Percentiles rank a stretch among this genome's conserved stretches.
These are phyloP conservation scores for Enteromius afrohamiltoni DNA, from an alignment of 2,797 vertebrate genomes.

Conservation along the genomic window DNA sequence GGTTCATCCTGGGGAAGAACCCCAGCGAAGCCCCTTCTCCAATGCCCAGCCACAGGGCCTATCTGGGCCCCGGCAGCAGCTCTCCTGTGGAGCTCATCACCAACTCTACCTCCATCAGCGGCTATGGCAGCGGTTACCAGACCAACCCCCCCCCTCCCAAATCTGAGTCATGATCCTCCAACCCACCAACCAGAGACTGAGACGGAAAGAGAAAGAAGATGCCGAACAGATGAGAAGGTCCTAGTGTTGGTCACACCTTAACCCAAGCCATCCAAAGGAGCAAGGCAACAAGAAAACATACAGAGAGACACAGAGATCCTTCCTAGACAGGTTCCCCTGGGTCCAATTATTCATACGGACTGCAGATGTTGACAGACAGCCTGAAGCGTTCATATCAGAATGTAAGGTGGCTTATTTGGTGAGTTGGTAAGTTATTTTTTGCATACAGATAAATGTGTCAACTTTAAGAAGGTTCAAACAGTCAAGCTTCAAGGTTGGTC, in stretches of 20 bases:
- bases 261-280: constrained; percentile 58
- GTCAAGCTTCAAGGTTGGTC: neutral
- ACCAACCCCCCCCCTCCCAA: constrained; percentile 82
- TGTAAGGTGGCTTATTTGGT: constrained; percentile 20
- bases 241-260: constrained; percentile 71
- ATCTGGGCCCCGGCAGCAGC: constrained; percentile 89
- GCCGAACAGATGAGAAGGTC: constrained; percentile 57
- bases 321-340: neutral
- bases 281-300: neutral
- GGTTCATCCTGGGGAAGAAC: constrained; percentile 95
- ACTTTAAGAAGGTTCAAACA: neutral
- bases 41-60: constrained; percentile 92
- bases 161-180: constrained; percentile 77
- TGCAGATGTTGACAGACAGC: constrained; percentile 6
- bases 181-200: constrained; percentile 53
- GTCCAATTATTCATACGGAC: constrained; percentile 7
- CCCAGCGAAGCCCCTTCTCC: constrained; percentile 92
- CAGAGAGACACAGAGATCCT: neutral
- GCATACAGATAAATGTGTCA: constrained; percentile 9
- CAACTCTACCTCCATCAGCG: constrained; percentile 84
- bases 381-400: constrained; percentile 8
- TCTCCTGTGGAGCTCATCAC: constrained; percentile 87
- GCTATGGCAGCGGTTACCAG: constrained; percentile 92
- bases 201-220: constrained; percentile 52
- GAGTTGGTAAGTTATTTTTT: constrained; percentile 6